Percentiles rank a stretch among this genome's conserved stretches.
Evolutionary conservation across 2,888 invertebrate species (phyloP).

Genomic region (Parasteatoda lunata): DNA sequence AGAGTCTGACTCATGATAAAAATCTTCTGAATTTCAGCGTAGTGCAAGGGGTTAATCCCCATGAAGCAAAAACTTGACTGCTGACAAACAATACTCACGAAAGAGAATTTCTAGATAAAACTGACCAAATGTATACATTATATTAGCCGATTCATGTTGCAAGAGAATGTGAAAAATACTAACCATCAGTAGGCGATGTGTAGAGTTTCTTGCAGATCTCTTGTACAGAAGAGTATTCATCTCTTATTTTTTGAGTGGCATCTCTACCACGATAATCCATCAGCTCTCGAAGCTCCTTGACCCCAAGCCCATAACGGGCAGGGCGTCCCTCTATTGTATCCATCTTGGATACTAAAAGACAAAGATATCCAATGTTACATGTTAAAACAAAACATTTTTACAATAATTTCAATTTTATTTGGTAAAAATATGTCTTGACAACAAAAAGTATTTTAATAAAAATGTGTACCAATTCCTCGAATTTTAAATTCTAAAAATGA

Average conservation of each 20-base stretch:
- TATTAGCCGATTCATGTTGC: neutral
- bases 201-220: conserved; percentile 94
- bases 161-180: neutral
- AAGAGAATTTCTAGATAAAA: too few species aligned
- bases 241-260: conserved; percentile 89
- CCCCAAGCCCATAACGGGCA: conserved; percentile 82
- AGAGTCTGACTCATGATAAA: too few species aligned
- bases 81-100: too few species aligned
- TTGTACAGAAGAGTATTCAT: conserved; percentile 90
- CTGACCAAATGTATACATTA: neutral
- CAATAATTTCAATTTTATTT: neutral
- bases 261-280: conserved; percentile 98
- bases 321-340: conserved; percentile 51
- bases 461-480: too few species aligned
- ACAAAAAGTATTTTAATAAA: too few species aligned
- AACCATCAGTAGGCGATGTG: conserved; percentile 95
- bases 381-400: neutral
- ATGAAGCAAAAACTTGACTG: too few species aligned
- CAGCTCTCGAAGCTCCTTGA: conserved; percentile 97
- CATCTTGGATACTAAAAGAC: conserved; percentile 37
- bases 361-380: neutral
- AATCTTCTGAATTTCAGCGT: too few species aligned
- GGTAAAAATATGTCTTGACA: too few species aligned
- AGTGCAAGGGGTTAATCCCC: too few species aligned
- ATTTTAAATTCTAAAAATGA: too few species aligned